Conservation (phyloP, 2,797 vertebrate genomes). For the Echiichthys vipera region DNA sequence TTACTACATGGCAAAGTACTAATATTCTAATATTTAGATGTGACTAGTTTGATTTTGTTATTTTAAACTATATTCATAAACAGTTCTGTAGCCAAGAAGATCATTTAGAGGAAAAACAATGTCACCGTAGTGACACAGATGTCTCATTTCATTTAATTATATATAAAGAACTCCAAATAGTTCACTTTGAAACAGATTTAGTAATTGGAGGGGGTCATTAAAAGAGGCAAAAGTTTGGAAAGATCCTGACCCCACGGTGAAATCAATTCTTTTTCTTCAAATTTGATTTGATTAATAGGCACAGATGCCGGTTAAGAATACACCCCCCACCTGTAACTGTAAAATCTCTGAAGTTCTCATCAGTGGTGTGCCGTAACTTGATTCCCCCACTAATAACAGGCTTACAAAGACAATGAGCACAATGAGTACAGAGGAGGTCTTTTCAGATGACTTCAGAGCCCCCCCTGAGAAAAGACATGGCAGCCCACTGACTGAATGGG, state of each 20-base stretch:
- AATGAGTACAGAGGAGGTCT: slow-evolving; percentile 84
- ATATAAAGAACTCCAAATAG: neutral
- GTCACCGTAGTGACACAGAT: neutral
- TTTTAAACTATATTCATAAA: neutral
- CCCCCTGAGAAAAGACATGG: slow-evolving; percentile 73
- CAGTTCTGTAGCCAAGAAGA: neutral
- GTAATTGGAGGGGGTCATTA: slow-evolving; percentile 12
- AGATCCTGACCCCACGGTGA: slow-evolving; percentile 9
- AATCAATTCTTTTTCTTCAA: slow-evolving; percentile 32
- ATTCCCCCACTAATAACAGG: slow-evolving; percentile 85
- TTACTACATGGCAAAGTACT: too few species aligned
- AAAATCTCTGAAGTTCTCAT: slow-evolving; percentile 75
- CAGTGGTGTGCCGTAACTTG: slow-evolving; percentile 76
- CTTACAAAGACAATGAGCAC: slow-evolving; percentile 85
- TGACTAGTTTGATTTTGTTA: neutral
- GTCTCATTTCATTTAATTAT: neutral
- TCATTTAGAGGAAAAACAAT: neutral
- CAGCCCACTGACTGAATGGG: slow-evolving; percentile 77
- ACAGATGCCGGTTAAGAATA: slow-evolving; percentile 50
- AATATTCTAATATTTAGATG: too few species aligned
- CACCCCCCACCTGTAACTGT: slow-evolving; percentile 69
- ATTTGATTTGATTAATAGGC: slow-evolving; percentile 47
- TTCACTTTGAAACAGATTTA: slow-evolving; percentile 8
- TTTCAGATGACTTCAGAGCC: slow-evolving; percentile 84
- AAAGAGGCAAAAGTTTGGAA: neutral